These are phyloP conservation scores for Periophthalmodon schlosseri DNA, from an alignment of 2,113 vertebrate species.

Conservation along the genomic window DNA sequence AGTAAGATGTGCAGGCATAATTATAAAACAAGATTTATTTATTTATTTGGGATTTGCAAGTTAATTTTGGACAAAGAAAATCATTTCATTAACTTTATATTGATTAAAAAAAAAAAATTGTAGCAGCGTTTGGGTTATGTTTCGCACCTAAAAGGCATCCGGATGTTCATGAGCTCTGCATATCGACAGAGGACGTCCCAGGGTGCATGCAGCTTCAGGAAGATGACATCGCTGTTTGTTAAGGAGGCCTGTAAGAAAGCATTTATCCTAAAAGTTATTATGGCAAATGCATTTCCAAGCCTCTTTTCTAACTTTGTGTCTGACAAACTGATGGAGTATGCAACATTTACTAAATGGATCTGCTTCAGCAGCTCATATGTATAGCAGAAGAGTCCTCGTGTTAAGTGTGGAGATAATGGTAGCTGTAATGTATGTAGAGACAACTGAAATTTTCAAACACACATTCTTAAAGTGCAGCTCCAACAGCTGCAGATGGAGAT, in stretches of 20 bases:
- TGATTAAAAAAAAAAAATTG: not conserved
- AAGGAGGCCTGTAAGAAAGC: slow-evolving; percentile 84
- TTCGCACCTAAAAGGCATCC: slow-evolving; percentile 95
- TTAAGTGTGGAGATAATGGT: slow-evolving; percentile 8
- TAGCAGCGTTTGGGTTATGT: not conserved
- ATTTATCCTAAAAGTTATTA: slow-evolving; percentile 10
- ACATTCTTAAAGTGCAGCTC: not conserved
- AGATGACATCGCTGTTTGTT: slow-evolving; percentile 92
- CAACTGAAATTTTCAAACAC: not conserved
- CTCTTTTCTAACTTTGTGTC: slow-evolving; percentile 7
- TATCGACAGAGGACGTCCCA: slow-evolving; percentile 96
- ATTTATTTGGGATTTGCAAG: not conserved
- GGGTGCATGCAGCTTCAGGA: slow-evolving; percentile 92
- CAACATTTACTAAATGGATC: slow-evolving; percentile 47
- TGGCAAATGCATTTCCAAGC: not conserved
- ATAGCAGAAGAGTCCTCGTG: slow-evolving; percentile 17
- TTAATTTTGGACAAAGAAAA: too few species aligned
- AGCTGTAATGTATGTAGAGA: slow-evolving; percentile 27
- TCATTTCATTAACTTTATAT: not conserved
- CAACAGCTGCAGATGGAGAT: not conserved
- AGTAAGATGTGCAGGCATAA: not conserved
- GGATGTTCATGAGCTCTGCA: slow-evolving; percentile 94
- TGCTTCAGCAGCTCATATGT: slow-evolving; percentile 13
- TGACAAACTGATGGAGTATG: slow-evolving; percentile 13
- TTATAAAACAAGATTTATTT: not conserved